Percentiles rank a stretch among this genome's conserved stretches.
Evolutionary conservation across 1,140 invertebrate species (phyloP).

Genomic region (Cecropterus lyciades): DNA sequence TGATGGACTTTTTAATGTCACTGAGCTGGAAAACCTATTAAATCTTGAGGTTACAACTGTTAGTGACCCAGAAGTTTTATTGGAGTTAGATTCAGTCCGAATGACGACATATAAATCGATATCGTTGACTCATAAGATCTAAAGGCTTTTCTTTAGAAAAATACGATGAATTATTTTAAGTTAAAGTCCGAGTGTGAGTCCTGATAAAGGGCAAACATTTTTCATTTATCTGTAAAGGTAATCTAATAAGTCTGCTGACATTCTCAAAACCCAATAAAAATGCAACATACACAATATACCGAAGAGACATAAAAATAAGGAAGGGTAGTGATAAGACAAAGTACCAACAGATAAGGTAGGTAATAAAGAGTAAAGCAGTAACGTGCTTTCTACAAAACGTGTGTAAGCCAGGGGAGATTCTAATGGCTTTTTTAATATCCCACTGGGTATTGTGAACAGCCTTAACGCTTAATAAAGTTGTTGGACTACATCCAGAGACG

Average conservation of each 20-base stretch:
- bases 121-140: neutral
- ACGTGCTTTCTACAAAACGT: neutral
- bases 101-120: conserved; percentile 13
- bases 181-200: no score
- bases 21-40: conserved; percentile 25
- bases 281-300: no score
- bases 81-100: conserved; percentile 28
- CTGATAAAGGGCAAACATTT: no score
- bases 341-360: no score
- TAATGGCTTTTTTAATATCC: conserved; percentile 19
- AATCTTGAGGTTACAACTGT: conserved; percentile 13
- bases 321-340: neutral
- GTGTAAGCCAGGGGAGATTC: neutral
- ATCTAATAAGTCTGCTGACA: no score
- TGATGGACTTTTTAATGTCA: conserved; percentile 32
- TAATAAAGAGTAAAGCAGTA: neutral
- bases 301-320: neutral
- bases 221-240: no score
- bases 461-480: conserved; percentile 10
- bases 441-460: neutral
- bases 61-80: conserved; percentile 21
- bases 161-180: no score
- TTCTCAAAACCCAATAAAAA: no score
- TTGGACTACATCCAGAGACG: conserved; percentile 8
- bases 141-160: neutral